Evolutionary conservation across 1,140 invertebrate genomes (phyloP), one percentile per base, ranked within the genome.

Genomic region (Tetramorium parvispinum): DNA sequence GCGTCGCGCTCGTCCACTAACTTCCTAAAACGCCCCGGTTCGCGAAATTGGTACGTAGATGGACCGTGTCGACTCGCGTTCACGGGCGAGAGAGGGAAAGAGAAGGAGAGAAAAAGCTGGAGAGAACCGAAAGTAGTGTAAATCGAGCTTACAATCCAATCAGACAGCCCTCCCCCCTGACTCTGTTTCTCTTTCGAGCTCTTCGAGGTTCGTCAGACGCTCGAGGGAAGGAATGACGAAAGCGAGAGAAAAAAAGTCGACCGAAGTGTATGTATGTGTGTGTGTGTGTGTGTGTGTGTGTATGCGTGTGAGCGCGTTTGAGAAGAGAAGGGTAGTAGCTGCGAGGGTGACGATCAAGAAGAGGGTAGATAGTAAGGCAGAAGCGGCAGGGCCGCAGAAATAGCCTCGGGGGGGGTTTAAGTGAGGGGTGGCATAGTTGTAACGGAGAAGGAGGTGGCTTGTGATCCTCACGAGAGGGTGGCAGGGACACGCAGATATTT

Each of bases 61-160:
- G 59, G 82, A 57, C 68, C 68, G 43, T 68, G 73, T 85, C 63
- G 46, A 53, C 57, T 77, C 24, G 46, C 85, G 85, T 71, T 53
- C 59, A 66, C 18, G 55, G 46, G 46, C 51, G 32, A 75, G 61
- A 46, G 32, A 43, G 51, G 55, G 46, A 55, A 66, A 40, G 18
- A 79, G 51, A 53, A n/a, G 78, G 32, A 53, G 32, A 65, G 61
- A 53, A 27, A 49, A 37, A 21, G 37, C 24, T 32, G 32, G 32
- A 32, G 65, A 88, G 27, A 86, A 82, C 90, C 88, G 90, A 93
- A 93, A 89, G 89, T 89, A 91, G 90, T 92, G 92, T 92, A 94
- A 94, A 94, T 94, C 93, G 93, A 94, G 93, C 93, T 94, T 92
- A 92, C 93, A 94, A 94, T 94, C 93, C 92, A 94, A 94, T 94